A percentile compares a stretch with the other conserved stretches of the same genome.
Evolutionary conservation across 2,113 vertebrate species (phyloP).

Genomic region (Siphamia tubifer): DNA sequence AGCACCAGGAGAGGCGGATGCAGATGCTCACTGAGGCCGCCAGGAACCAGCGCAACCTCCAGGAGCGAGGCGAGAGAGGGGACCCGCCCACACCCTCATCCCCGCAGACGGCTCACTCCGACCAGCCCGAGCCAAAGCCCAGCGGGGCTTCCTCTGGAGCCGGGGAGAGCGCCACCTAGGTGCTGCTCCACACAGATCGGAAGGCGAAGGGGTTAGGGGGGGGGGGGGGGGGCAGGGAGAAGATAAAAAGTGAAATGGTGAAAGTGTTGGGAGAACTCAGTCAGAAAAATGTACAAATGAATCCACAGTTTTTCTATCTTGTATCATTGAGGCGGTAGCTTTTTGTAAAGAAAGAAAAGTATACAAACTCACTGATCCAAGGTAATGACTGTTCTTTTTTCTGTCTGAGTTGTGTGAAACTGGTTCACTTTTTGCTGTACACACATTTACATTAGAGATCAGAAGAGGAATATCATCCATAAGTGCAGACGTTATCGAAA

Average conservation of each 20-base stretch:
- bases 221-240: conserved; percentile 37
- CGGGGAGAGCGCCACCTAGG: conserved; percentile 69
- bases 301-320: conserved; percentile 32
- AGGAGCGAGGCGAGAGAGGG: conserved; percentile 73
- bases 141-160: conserved; percentile 60
- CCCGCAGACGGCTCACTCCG: conserved; percentile 52
- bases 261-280: conserved; percentile 45
- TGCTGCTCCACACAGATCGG: conserved; percentile 4
- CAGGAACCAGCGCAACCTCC: conserved; percentile 83
- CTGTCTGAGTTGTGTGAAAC: conserved; percentile 65
- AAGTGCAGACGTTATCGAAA: conserved; percentile 29
- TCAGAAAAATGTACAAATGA: conserved; percentile 48
- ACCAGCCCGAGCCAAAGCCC: conserved; percentile 70
- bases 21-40: conserved; percentile 85
- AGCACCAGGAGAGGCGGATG: conserved; percentile 85
- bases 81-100: conserved; percentile 60
- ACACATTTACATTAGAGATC: conserved; percentile 46
- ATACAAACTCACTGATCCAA: conserved; percentile 40
- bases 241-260: conserved; percentile 22
- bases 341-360: conserved; percentile 28
- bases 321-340: conserved; percentile 42
- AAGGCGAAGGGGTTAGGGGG: conserved; percentile 30
- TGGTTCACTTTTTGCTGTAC: conserved; percentile 61
- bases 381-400: conserved; percentile 41
- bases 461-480: conserved; percentile 42